Evolutionary conservation across 2,797 vertebrate species (phyloP).

Genomic region (Phyllotis vaccarum): DNA sequence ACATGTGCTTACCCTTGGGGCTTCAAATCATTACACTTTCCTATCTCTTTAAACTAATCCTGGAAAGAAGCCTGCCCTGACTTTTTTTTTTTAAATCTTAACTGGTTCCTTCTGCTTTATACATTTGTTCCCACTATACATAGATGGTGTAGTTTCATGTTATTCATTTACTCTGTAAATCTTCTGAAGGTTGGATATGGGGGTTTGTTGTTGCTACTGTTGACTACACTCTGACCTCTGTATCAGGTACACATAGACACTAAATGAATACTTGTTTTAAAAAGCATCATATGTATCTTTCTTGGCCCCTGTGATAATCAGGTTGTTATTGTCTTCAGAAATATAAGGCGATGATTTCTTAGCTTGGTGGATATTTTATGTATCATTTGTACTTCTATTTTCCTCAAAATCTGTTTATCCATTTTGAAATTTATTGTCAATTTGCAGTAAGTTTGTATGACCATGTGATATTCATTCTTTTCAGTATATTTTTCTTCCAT

Average conservation of each 20-base stretch:
- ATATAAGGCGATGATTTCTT: background rate
- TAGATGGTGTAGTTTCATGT: background rate
- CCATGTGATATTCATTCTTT: background rate
- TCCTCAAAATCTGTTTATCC: background rate
- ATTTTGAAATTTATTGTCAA: background rate
- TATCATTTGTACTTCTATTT: background rate
- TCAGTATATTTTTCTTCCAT: conserved; percentile 19
- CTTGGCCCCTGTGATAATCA: background rate
- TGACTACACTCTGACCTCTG: background rate
- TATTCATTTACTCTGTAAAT: background rate
- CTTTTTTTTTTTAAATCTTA: background rate
- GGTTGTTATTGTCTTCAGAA: background rate
- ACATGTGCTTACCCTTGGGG: background rate
- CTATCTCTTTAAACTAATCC: background rate
- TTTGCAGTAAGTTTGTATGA: conserved; percentile 7
- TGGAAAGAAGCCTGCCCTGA: background rate
- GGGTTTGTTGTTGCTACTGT: background rate
- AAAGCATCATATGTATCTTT: background rate
- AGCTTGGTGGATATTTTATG: background rate
- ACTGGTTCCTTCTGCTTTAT: background rate
- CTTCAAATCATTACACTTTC: background rate
- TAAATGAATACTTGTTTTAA: background rate
- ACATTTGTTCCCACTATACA: background rate
- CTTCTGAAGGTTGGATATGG: background rate
- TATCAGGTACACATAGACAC: background rate